Base-by-base conservation (phyloP, 2,888 invertebrate genomes). In the Macrophya alboannulata region DNA sequence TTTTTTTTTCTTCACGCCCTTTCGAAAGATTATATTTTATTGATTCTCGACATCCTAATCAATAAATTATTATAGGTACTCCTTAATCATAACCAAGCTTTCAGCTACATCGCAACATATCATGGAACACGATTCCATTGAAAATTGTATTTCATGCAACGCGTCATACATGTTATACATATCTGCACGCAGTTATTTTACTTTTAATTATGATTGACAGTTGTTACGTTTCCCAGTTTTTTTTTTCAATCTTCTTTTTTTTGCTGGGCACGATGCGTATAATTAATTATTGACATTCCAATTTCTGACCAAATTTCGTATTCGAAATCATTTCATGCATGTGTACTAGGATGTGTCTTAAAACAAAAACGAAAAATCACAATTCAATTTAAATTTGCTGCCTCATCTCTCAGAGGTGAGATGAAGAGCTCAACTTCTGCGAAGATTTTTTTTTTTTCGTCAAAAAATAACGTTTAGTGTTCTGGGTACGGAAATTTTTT, bases 1-100 rank as follows among this genome's bases (percentile, higher is more conserved):
- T 87, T 87, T 87, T 25, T 31, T 74, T 74, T 43, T 40, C 37
- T 51, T 76, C 76, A n/a, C 76, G 21, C 12, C 51, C 45, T 15
- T 21, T 51, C 8, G 25, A 76, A 62, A 25, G 25, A 62, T 12
- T 62, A 12, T 62, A 12, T 62, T 21, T 62, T 0, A 21, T 21
- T 5, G 21, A 25, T 25, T 62, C 25, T 59, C 4, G 3, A 62
- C 25, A 25, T 25, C 62, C 21, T 62, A 62, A 62, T 25, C 0
- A 25, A 25, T 62, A 62, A 12, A 25, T 25, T 55, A 55, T 62
- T 31, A 31, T 31, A 31, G 31, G 31, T 31, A 62, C 4, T 25
- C 25, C 62, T 62, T 21, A 55, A 55, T 55, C 9, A 62, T 21
- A 12, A 31, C 31, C 31, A 31, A 31, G 31, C 31, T 31, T 31